Evolutionary conservation across 2,888 invertebrate genomes (phyloP).

Genomic region (Artemia sinica): DNA sequence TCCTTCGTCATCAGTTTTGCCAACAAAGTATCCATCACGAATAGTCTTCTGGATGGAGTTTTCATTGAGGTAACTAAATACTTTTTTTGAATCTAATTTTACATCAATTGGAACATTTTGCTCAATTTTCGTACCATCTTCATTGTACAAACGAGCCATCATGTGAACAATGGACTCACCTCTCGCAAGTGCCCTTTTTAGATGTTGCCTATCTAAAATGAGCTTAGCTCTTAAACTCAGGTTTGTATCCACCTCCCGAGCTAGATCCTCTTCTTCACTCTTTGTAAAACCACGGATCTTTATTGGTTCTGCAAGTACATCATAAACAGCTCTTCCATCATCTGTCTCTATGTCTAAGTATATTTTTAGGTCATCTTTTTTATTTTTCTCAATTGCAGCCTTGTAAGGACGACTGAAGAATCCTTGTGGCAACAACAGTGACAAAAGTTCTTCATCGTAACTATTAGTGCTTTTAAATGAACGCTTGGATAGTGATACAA

Average conservation of each 20-base stretch:
- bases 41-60: not conserved
- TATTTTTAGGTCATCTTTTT: conserved; percentile 1
- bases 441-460: too few relatives aligned
- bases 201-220: not conserved
- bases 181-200: not conserved
- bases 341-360: conserved; percentile 2
- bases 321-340: not conserved
- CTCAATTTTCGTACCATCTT: not conserved
- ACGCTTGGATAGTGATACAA: too few relatives aligned
- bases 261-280: not conserved
- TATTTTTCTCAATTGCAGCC: not conserved
- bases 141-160: not conserved
- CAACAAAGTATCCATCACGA: not conserved
- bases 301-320: conserved; percentile 3
- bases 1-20: not conserved
- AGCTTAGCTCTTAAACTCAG: not conserved
- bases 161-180: not conserved
- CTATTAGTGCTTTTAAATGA: too few relatives aligned
- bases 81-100: not conserved
- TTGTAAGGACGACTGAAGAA: too few relatives aligned
- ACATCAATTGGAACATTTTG: not conserved
- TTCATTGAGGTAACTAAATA: not conserved
- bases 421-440: too few relatives aligned
- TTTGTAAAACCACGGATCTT: not conserved
- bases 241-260: not conserved